Evolutionary conservation across 2,888 invertebrate species (phyloP).

Genomic region (Drosophila kambysellisi): DNA sequence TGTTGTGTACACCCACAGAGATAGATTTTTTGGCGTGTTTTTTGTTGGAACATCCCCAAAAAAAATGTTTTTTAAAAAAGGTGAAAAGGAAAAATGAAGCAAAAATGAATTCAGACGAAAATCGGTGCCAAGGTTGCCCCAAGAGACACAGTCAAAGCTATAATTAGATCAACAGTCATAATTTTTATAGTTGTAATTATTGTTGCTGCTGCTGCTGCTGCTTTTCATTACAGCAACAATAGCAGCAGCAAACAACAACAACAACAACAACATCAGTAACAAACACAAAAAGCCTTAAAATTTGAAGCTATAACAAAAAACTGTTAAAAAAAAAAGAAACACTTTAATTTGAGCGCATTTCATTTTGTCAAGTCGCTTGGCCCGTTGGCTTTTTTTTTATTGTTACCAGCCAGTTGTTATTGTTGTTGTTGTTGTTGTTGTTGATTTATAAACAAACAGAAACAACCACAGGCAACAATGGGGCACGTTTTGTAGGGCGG

Average conservation of each 20-base stretch:
- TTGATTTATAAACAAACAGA: slow-evolving; percentile 30
- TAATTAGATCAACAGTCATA: slow-evolving; percentile 80
- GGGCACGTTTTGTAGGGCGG: slow-evolving; percentile 68
- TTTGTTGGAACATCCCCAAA: not conserved
- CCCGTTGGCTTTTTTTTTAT: slow-evolving; percentile 43
- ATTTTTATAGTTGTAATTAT: slow-evolving; percentile 67
- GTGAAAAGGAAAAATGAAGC: slow-evolving; percentile 12
- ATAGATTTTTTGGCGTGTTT: slow-evolving; percentile 24
- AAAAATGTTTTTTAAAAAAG: slow-evolving; percentile 1
- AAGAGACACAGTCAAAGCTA: slow-evolving; percentile 57
- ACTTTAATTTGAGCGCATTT: slow-evolving; percentile 75
- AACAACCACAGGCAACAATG: slow-evolving; percentile 47
- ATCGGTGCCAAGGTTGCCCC: slow-evolving; percentile 75
- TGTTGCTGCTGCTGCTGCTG: slow-evolving; percentile 36
- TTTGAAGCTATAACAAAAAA: slow-evolving; percentile 52
- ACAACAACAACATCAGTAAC: slow-evolving; percentile 9
- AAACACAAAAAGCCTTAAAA: slow-evolving; percentile 49
- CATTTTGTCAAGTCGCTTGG: slow-evolving; percentile 71
- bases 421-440: slow-evolving; percentile 9
- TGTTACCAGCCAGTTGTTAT: slow-evolving; percentile 27
- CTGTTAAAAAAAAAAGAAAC: slow-evolving; percentile 33
- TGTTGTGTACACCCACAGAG: slow-evolving; percentile 19
- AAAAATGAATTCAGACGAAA: slow-evolving; percentile 21
- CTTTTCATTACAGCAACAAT: slow-evolving; percentile 49
- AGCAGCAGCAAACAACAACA: slow-evolving; percentile 21